A percentile compares a stretch with the other conserved stretches of the same genome.
Evolutionary conservation across 2,888 invertebrate genomes (phyloP).

Genomic region (Cephus pulcher): DNA sequence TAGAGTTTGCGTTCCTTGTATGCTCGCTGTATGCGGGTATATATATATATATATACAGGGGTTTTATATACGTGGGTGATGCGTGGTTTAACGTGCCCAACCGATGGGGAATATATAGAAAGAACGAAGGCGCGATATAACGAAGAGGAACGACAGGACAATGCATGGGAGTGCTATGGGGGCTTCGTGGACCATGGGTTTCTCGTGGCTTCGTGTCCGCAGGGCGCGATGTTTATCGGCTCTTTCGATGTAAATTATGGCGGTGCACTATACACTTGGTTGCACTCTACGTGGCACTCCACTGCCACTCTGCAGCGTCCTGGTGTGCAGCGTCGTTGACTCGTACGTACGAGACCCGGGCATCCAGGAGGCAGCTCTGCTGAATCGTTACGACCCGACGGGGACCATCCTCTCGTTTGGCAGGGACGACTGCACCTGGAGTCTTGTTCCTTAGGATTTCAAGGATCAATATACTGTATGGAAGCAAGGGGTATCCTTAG

Average conservation of each 20-base stretch:
- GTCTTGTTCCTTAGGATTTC: too few species aligned
- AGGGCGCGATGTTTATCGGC: constrained; percentile 58
- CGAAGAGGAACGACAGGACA: constrained; percentile 34
- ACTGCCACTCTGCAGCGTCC: constrained; percentile 1
- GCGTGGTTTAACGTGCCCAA: too few species aligned
- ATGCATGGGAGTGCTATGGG: constrained; percentile 37
- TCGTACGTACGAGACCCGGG: too few species aligned
- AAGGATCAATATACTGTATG: too few species aligned
- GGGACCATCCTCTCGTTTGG: too few species aligned
- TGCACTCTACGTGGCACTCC: neutral
- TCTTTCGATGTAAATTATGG: constrained; percentile 57
- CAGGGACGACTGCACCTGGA: too few species aligned
- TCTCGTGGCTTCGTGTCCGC: constrained; percentile 40
- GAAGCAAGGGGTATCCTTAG: too few species aligned
- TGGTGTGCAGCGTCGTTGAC: too few species aligned
- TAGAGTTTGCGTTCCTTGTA: too few species aligned
- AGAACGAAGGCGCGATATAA: constrained; percentile 24
- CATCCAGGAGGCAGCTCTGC: too few species aligned
- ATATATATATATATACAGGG: neutral
- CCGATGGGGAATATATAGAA: constrained; percentile 8
- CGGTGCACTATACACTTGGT: constrained; percentile 32
- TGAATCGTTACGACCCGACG: too few species aligned
- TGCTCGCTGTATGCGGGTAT: too few species aligned
- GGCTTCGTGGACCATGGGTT: constrained; percentile 6
- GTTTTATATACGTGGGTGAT: neutral